Evolutionary conservation across 2,113 vertebrate genomes (phyloP), one percentile per base, ranked within the genome.

Genomic region (Tamias sibiricus): DNA sequence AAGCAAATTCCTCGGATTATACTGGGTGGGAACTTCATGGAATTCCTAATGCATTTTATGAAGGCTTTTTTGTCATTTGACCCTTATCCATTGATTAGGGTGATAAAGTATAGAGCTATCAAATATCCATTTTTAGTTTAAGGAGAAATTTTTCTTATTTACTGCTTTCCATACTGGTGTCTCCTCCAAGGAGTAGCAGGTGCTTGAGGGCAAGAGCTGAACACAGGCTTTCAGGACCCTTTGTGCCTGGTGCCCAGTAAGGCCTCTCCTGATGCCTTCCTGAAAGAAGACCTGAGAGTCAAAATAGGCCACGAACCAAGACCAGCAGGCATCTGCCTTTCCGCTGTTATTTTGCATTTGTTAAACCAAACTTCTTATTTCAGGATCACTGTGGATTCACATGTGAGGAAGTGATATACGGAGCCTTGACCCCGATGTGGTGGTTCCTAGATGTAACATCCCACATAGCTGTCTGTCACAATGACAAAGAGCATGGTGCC

Each of bases 401-500:
- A 0, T 4, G 72, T 68, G 66, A 74, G 62, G 35, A 87, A 72
- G 35, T 28, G 32, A 47, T 4, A 4, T 6, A 7, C 0, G 1
- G 1, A 17, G 49, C 44, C 62, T 44, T 66, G 59, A 69, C 47
- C 62, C n/a, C 19, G 24, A 44, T 26, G 3, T 1, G 24, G 8
- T 8, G 59, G 77, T 35, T 64, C 52, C 84, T 22, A 5, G 57
- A 8, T 57, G 30, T 28, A 47, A 40, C 72, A 44, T 32, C 75
- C 72, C 69, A 75, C 24, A 6, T 32, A 86, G 44, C 95, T 28
- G 24, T n/a, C n/a, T n/a, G n/a, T n/a, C n/a, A 42, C 4, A 54
- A 0, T 44, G 66, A 66, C 4, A 37, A 30, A 40, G 2, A 40
- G 57, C 12, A 0, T 0, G 3, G 2, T 5, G 52, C 37, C 28